A percentile compares a stretch with the other conserved stretches of the same genome.
phyloP scores from a whole-genome alignment of 2,888 invertebrate genomes.

The Dynastes hyllus region DNA sequence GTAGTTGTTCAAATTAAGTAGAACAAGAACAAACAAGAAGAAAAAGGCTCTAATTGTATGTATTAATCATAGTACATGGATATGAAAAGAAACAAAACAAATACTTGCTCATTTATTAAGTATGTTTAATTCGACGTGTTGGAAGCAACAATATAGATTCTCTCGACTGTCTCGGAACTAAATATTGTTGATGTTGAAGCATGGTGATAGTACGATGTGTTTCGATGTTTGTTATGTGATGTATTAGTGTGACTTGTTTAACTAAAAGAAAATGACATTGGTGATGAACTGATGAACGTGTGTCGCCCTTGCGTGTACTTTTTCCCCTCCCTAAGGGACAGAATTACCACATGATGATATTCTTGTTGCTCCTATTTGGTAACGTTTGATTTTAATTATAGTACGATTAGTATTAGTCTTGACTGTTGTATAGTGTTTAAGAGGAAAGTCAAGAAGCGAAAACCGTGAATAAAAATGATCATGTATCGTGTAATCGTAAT shows the following conservation, averaged over 20 bases:
- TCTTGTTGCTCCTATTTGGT: background rate
- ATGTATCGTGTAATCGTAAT: conserved; percentile 1
- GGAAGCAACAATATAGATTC: background rate
- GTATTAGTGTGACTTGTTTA: background rate
- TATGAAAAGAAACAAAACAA: background rate
- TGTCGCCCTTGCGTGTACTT: too few species aligned
- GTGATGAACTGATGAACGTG: too few species aligned
- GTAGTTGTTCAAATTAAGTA: background rate
- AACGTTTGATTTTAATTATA: conserved; percentile 6
- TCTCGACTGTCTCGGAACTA: too few species aligned
- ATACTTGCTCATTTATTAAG: conserved; percentile 19
- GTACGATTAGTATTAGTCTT: background rate
- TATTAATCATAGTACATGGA: background rate
- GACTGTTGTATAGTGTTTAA: background rate
- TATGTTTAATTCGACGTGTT: background rate
- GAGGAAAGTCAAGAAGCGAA: too few species aligned
- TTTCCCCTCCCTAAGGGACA: background rate
- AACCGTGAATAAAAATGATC: too few species aligned
- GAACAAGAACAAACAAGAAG: background rate
- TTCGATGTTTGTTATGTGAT: background rate
- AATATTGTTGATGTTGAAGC: too few species aligned
- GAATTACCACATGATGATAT: conserved; percentile 5
- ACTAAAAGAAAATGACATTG: background rate
- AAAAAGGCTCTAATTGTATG: conserved; percentile 8
- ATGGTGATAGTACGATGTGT: background rate